Conservation (phyloP, 2,113 vertebrate species). For the Corythornis cristatus region DNA sequence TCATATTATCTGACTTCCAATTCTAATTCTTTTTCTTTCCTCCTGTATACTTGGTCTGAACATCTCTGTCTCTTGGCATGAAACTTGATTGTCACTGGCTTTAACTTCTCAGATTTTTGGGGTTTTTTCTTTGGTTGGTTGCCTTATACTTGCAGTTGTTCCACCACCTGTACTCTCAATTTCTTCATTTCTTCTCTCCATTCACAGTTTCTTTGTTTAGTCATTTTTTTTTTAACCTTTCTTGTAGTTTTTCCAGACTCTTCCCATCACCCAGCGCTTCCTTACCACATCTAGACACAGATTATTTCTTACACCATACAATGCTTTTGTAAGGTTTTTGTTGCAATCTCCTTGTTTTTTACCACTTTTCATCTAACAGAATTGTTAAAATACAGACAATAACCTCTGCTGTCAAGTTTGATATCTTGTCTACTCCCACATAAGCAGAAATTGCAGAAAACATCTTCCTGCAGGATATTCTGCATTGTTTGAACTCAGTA, state of each 20-base stretch:
- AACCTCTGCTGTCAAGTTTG: constrained; percentile 14
- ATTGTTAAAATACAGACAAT: background rate
- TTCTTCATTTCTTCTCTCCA: background rate
- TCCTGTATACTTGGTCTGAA: background rate
- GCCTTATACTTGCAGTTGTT: background rate
- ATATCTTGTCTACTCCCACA: background rate
- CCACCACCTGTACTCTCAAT: background rate
- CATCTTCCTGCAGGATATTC: background rate
- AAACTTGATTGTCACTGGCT: background rate
- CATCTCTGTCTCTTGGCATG: background rate
- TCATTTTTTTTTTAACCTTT: background rate
- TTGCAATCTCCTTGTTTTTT: background rate
- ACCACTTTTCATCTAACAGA: background rate
- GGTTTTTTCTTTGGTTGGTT: background rate
- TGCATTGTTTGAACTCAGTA: background rate
- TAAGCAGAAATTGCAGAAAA: background rate
- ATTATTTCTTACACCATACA: background rate
- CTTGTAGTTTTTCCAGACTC: background rate
- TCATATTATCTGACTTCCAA: background rate
- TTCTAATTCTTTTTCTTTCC: background rate
- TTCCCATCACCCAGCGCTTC: background rate
- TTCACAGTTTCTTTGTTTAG: background rate
- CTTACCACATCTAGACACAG: background rate
- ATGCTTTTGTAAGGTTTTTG: background rate
- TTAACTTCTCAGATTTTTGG: background rate